Evolutionary conservation across 2,888 invertebrate species (phyloP), one percentile per base, ranked within the genome.

Genomic region (Sinelater perroti): DNA sequence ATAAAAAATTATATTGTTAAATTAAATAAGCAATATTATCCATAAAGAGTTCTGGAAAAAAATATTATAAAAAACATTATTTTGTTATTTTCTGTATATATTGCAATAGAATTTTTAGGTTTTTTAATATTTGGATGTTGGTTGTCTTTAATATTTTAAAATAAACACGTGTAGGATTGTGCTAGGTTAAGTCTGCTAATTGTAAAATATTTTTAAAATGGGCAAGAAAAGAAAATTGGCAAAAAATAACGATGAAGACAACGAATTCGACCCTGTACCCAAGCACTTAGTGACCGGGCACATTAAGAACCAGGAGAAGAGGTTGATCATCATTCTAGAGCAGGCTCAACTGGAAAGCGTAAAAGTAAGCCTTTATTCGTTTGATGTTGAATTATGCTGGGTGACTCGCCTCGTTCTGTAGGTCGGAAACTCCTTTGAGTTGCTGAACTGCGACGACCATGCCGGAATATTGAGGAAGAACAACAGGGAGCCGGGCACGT

Each of bases 391-490:
- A 11, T 10, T n/a, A n/a, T n/a, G n/a, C n/a, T n/a, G n/a, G n/a
- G n/a, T n/a, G n/a, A n/a, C 1, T 35, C 16, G 7, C 16, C 7
- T n/a, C 16, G 13, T 4, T 26, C 13, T 70, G 4, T 74, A 96
- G 95, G 86, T 89, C 61, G 94, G 94, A 13, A 90, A 88, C 72
- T 85, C 85, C 64, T 97, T 94, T 79, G 95, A 97, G 75, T 80
- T 98, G 17, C 79, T 98, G 45, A 97, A 96, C 73, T 95, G 95
- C 78, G 97, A 98, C 76, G 95, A 96, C 73, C 97, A 98, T 78
- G 84, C 85, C 16, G 82, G 86, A 65, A 89, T 95, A 60, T 81
- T 97, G 65, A 88, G 90, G 65, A 96, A 92, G 75, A 89, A 91
- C 75, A 90, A 92, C 67, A 83, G 94, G 56, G 93, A 96, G 70